Percentiles rank a stretch among this genome's conserved stretches.
Conservation (phyloP, 30 jellyfish, hydroid and myxozoan genomes). For the Sanderia malayensis region DNA sequence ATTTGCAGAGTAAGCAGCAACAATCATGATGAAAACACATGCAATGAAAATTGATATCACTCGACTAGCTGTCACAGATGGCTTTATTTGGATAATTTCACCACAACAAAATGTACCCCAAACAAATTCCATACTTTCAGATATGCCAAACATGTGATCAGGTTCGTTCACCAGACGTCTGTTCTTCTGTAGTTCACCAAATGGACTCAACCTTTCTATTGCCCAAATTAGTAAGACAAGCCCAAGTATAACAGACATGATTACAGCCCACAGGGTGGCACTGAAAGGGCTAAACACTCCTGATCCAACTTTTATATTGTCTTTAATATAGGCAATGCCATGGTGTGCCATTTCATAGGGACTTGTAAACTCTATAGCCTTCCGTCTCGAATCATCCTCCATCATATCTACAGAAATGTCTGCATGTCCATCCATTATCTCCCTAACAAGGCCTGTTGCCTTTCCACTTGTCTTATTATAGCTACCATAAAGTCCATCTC, state of each 20-base stretch:
- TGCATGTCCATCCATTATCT: neutral
- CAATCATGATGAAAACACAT: conserved; percentile 25
- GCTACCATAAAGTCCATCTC: conserved; percentile 1
- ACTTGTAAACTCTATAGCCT: neutral
- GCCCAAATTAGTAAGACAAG: conserved; percentile 26
- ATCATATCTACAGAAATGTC: neutral
- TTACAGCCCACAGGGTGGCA: conserved; percentile 22
- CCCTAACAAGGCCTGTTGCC: neutral
- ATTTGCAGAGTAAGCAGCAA: conserved; percentile 55
- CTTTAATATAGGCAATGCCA: neutral
- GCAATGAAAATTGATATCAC: conserved; percentile 20
- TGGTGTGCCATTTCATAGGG: neutral
- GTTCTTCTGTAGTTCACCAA: conserved; percentile 27
- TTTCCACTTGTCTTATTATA: neutral
- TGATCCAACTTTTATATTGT: neutral
- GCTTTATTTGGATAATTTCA: conserved; percentile 48
- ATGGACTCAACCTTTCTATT: conserved; percentile 43
- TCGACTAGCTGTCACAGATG: conserved; percentile 31
- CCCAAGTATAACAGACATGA: conserved; percentile 12
- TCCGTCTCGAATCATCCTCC: conserved; percentile 2
- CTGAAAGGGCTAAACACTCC: conserved; percentile 58
- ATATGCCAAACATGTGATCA: neutral
- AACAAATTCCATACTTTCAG: conserved; percentile 37
- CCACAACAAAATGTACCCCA: conserved; percentile 60
- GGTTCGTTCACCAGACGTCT: neutral